Evolutionary conservation across 2,113 vertebrate species (phyloP).

Genomic region (Enhydra lutris): DNA sequence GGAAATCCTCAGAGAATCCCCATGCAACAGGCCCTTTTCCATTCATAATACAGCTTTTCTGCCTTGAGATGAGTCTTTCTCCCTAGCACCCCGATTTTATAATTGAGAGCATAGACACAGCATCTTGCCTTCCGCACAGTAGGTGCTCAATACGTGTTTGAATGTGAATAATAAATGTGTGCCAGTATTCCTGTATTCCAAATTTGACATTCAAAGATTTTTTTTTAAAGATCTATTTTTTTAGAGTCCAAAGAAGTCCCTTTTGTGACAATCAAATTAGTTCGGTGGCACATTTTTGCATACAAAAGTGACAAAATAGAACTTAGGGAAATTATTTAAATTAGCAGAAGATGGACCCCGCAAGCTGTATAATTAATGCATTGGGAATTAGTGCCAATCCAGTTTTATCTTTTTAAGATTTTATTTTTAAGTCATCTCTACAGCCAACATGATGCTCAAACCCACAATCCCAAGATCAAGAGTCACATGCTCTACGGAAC

Average conservation of each 20-base stretch:
- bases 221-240: neutral
- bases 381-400: conserved; percentile 68
- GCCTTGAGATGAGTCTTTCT: too few species aligned
- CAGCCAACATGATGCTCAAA: neutral
- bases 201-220: neutral
- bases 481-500: neutral
- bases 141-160: neutral
- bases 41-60: neutral
- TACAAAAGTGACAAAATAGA: conserved; percentile 63
- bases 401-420: conserved; percentile 46
- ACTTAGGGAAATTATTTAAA: conserved; percentile 67
- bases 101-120: neutral
- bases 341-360: conserved; percentile 67
- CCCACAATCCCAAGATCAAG: neutral
- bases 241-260: neutral
- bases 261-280: conserved; percentile 40
- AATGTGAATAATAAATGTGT: neutral
- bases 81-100: neutral
- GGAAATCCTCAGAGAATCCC: neutral
- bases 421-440: neutral
- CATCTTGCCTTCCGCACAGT: neutral
- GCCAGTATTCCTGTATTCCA: neutral
- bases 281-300: conserved; percentile 60
- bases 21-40: neutral
- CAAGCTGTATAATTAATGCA: conserved; percentile 77